These are phyloP conservation scores for Periophthalmodon schlosseri DNA, from an alignment of 2,113 vertebrate species.

Conservation along the genomic window DNA sequence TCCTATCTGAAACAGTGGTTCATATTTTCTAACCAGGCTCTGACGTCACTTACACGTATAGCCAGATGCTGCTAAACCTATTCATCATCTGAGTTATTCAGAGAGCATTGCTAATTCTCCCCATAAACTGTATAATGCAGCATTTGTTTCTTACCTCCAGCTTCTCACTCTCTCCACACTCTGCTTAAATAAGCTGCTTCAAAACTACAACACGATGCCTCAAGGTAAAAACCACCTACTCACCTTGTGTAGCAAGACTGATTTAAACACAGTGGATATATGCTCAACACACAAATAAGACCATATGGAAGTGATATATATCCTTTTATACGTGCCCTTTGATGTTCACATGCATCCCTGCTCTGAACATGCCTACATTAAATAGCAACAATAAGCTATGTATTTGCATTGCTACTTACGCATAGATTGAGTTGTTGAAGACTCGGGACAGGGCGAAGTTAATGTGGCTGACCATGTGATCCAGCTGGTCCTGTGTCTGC, in stretches of 20 bases:
- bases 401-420: conserved; percentile 71
- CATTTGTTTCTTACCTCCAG: background rate
- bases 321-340: background rate
- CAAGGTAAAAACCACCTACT: conserved; percentile 25
- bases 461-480: conserved; percentile 83
- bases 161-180: background rate
- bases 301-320: conserved; percentile 32
- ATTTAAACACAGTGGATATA: conserved; percentile 52
- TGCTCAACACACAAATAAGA: conserved; percentile 42
- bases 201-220: conserved; percentile 22
- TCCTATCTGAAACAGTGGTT: too few species aligned
- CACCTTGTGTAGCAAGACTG: conserved; percentile 36
- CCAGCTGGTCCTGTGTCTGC: conserved; percentile 82
- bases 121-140: background rate
- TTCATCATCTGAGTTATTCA: background rate
- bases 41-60: background rate
- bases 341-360: background rate
- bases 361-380: background rate
- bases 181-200: conserved; percentile 27
- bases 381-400: background rate
- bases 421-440: conserved; percentile 86
- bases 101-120: background rate
- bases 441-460: conserved; percentile 87
- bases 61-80: background rate
- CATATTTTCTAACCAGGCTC: background rate